Evolutionary conservation across 2,888 invertebrate genomes (phyloP).

Genomic region (Labia minor): DNA sequence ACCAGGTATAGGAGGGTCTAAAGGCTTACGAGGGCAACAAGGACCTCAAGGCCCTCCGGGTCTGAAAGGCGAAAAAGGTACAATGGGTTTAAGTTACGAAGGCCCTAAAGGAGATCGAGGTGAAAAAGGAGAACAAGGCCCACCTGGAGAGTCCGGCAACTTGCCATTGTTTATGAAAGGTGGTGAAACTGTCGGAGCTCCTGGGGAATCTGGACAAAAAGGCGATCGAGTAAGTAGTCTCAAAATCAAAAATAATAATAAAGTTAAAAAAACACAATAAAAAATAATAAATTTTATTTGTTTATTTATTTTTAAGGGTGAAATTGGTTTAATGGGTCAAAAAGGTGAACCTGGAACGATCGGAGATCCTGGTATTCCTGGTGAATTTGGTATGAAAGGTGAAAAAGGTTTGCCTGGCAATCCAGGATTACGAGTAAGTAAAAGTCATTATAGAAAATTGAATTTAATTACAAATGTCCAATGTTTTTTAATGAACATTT

Average conservation of each 20-base stretch:
- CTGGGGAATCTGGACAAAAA: conserved; percentile 33
- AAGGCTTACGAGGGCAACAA: conserved; percentile 53
- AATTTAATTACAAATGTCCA: too few relatives aligned
- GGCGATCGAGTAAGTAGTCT: conserved; percentile 26
- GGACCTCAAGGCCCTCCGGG: conserved; percentile 61
- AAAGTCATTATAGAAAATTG: too few relatives aligned
- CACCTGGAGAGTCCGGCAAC: conserved; percentile 28
- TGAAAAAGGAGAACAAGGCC: conserved; percentile 47
- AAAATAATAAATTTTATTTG: background rate
- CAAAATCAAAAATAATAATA: background rate
- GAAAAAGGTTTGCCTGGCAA: conserved; percentile 81
- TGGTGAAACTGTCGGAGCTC: conserved; percentile 28
- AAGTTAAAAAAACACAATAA: too few relatives aligned
- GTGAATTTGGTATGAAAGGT: conserved; percentile 58
- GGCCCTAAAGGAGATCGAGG: conserved; percentile 52
- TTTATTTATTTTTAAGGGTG: conserved; percentile 31
- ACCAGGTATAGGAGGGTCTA: conserved; percentile 50
- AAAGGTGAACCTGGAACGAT: conserved; percentile 59
- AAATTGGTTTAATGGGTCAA: conserved; percentile 49
- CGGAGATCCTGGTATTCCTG: conserved; percentile 59
- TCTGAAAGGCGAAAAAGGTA: conserved; percentile 54
- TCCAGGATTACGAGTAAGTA: conserved; percentile 66
- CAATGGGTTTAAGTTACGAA: conserved; percentile 47
- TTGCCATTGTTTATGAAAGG: conserved; percentile 25
- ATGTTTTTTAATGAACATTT: conserved; percentile 14